Percentiles rank a stretch among this genome's conserved stretches.
Evolutionary conservation across 2,797 vertebrate genomes (phyloP).

Genomic region (Acanthiza pusilla): DNA sequence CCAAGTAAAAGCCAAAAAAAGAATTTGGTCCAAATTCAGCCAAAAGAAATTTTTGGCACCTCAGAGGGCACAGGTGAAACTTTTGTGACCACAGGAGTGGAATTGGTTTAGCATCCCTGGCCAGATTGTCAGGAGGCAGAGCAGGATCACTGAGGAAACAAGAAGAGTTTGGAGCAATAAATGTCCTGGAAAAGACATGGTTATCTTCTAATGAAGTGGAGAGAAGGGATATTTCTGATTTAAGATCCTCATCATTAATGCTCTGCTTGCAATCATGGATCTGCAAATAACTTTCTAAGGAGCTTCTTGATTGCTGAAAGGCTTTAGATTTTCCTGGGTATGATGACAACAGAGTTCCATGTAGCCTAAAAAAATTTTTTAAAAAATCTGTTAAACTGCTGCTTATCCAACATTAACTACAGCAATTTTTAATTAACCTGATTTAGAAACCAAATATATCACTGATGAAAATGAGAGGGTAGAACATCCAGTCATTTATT

Average conservation of each 20-base stretch:
- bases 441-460: conserved; percentile 58
- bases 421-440: conserved; percentile 67
- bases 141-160: fast-evolving
- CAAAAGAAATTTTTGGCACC: neutral
- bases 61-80: neutral
- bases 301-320: conserved; percentile 32
- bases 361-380: neutral
- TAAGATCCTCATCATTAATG: neutral
- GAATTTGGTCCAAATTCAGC: too few relatives aligned
- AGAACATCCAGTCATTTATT: conserved; percentile 56
- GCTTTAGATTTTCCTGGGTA: neutral
- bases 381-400: neutral
- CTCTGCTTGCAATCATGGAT: conserved; percentile 3
- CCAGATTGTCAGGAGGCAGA: neutral
- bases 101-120: neutral
- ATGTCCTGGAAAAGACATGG: neutral
- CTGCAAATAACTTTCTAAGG: conserved; percentile 23
- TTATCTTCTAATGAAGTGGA: neutral
- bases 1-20: too few relatives aligned
- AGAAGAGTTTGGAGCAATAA: neutral
- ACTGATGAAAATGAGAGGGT: conserved; percentile 63
- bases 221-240: neutral
- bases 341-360: neutral
- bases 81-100: neutral
- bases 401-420: conserved; percentile 46